Percentiles rank a stretch among this genome's conserved stretches.
Conservation (phyloP, 2,888 invertebrate genomes). For the Trilocha varians region DNA sequence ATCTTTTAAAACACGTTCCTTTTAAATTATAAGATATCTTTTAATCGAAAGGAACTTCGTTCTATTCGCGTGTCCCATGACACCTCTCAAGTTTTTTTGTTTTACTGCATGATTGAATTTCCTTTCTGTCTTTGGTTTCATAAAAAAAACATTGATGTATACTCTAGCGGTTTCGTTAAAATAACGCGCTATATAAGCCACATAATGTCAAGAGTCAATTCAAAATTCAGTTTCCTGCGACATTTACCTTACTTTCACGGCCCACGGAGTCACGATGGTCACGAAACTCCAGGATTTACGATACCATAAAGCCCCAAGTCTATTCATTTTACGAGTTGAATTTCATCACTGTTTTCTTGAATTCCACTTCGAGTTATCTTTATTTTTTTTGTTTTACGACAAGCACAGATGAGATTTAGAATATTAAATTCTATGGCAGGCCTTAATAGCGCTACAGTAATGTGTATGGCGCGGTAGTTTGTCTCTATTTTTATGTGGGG, state of each 20-base stretch:
- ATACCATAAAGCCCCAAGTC: conserved; percentile 42
- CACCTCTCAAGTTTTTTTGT: no score
- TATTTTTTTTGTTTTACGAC: conserved; percentile 45
- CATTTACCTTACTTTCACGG: conserved; percentile 1
- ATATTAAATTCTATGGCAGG: conserved; percentile 32
- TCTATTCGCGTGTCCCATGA: no score
- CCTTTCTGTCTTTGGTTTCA: no score
- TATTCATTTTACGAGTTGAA: conserved; percentile 54
- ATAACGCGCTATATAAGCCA: neutral
- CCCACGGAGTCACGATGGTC: conserved; percentile 22
- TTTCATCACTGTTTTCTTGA: conserved; percentile 47
- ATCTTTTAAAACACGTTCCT: no score
- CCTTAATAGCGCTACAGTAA: conserved; percentile 9
- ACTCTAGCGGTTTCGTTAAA: no score
- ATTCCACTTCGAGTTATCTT: conserved; percentile 45
- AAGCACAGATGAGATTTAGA: conserved; percentile 42
- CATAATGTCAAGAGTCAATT: neutral
- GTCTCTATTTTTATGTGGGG: no score
- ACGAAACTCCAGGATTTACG: conserved; percentile 35
- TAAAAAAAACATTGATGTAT: no score
- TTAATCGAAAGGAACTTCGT: no score
- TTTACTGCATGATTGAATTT: no score
- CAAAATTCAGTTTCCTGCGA: neutral
- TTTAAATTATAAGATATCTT: no score
- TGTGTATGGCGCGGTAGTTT: neutral